Base-by-base conservation (phyloP, 92 coral and sea anemone species). In the Epizoanthus stellaris region DNA sequence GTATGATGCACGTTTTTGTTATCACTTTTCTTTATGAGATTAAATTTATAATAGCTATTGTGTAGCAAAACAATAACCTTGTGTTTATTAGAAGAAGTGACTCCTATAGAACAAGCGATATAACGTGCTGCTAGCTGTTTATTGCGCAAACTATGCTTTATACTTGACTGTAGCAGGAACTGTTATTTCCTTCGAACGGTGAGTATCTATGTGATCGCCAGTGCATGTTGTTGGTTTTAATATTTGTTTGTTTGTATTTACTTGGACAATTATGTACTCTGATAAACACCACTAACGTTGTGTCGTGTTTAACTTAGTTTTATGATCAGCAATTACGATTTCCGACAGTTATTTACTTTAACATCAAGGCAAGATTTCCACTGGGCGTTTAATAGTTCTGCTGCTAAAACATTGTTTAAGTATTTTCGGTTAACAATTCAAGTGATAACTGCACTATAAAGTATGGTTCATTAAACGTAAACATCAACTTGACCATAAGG, bases 11-110 rank as follows among this genome's bases (percentile, higher is more conserved):
- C 57, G 11, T n/a, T 49, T 38, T 40, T 42, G 34, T 70, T 8
- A 0, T 38, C 19, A 14, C 12, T 43, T 39, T 19, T 70, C 13
- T 42, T 39, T 7, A 15, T 70, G 75, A n/a, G 75, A 39, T 34
- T 39, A 49, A 4, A 16, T 70, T 70, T 23, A 15, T 70, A 42
- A 66, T 8, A 25, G 42, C 42, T 25, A 11, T 25, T 66, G 38
- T 66, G 70, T 12, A 5, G 42, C 11, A 5, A 25, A 38, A 66
- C 70, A 66, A 66, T 64, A 66, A 42, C 70, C 42, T 42, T 70
- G 74, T 38, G 74, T 69, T 70, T 38, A 70, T 70, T 70, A 70
- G 20, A 40, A 42, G 16, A 42, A 38, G 75, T 40, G 49, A 38
- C 30, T 70, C 19, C 56, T 49, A 42, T 70, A 19, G 43, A 70